These are phyloP conservation scores for Corticium candelabrum DNA, from an alignment of 37 sponge, comb jelly and placozoan species.

Conservation along the genomic window DNA sequence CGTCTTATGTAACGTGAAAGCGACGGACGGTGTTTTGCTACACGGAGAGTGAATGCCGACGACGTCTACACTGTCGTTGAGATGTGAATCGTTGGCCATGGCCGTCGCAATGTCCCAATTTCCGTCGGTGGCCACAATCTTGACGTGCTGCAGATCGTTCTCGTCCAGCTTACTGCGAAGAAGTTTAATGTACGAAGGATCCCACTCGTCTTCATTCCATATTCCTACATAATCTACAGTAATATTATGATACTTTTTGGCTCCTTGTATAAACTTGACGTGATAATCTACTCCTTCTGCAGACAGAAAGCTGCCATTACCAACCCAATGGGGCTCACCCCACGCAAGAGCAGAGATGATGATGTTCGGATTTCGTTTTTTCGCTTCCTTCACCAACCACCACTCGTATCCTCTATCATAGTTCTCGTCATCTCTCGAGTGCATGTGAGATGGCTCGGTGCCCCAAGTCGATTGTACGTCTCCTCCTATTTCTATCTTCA, in stretches of 20 bases:
- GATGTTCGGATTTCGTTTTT: background rate
- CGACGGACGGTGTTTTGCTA: background rate
- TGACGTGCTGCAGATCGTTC: background rate
- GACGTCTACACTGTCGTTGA: background rate
- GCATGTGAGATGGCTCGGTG: constrained; percentile 1
- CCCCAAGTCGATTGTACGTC: background rate
- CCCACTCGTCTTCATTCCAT: background rate
- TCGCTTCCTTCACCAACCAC: background rate
- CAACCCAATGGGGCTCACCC: background rate
- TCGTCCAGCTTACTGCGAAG: background rate
- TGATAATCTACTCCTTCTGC: background rate
- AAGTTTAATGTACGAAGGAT: background rate
- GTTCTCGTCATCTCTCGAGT: constrained; percentile 2
- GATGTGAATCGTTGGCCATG: background rate
- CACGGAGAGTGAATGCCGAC: background rate
- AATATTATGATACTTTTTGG: background rate
- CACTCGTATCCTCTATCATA: background rate
- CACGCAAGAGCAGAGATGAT: background rate
- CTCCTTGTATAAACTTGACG: background rate
- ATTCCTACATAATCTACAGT: background rate
- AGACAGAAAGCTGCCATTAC: background rate
- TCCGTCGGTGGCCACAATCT: background rate
- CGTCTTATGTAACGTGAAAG: background rate
- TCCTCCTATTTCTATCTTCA: constrained; percentile 1
- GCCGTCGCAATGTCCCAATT: background rate